Base-by-base conservation (phyloP, 1,140 invertebrate species). In the Muscidifurax raptorellus region DNA sequence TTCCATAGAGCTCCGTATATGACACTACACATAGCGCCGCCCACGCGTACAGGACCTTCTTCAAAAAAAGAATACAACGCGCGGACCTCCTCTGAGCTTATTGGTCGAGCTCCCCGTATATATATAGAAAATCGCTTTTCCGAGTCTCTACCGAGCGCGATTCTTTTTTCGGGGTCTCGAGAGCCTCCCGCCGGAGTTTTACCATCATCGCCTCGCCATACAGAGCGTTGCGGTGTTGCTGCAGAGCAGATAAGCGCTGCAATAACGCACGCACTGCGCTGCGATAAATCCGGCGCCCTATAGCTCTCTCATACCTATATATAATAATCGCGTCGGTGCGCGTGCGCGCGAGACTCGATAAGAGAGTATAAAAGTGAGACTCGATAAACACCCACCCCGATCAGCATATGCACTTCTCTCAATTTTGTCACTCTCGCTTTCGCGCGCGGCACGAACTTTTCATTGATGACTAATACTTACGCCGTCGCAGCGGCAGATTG, bases 1-100 rank as follows among this genome's bases (percentile, higher is more conserved):
- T 90, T 89, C 86, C 88, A 90, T 89, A 89, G 89, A 87, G 81
- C 76, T 47, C 52, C 13, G 71, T 83, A 87, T 86, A 72, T 83
- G 81, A 80, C 80, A 75, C 52, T 44, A 28, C n/a, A n/a, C n/a
- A n/a, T 85, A 59, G 47, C 67, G 76, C 75, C 89, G 86, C 87
- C 88, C 85, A 89, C 82, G 74, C 52, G n/a, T 6, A 15, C 44
- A 47, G 86, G 64, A 72, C 80, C 84, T 83, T 30, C 66, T 30
- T 27, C 25, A 27, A 67, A 69, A 69, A 69, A 64, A 22, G 4
- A n/a, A 28, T 27, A 9, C 7, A 25, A 27, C 18, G n/a, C 66
- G 7, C 0, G 13, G 66, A n/a, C 52, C 52, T 59, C 52, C 52
- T 22, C 52, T n/a, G 52, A 59, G 52, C 52, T 59, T n/a, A 1